Base-by-base conservation (phyloP, 2,113 vertebrate genomes). In the Thunnus maccoyii region DNA sequence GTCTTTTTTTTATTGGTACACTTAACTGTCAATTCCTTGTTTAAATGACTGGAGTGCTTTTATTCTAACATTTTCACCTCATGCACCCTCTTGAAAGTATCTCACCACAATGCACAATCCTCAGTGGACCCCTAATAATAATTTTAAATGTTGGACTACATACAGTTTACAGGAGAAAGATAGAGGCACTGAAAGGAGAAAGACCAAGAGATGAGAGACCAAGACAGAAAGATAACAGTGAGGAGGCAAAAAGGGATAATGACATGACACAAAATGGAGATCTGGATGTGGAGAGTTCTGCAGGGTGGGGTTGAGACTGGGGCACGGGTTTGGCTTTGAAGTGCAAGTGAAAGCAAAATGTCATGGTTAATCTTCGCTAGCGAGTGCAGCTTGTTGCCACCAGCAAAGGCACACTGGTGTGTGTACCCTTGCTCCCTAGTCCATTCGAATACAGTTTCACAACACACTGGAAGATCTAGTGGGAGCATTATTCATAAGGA, bases 321-420 rank as follows among this genome's bases (percentile, higher is more conserved):
- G 68, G 12, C 72, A 75, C 6, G 20, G 67, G 41, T 68, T 72
- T 73, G 50, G 64, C 84, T 89, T 90, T 89, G 84, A 90, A 88
- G 84, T 83, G 74, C 80, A 89, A 89, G 62, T 62, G 72, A 85
- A 82, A 85, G 75, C 76, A 80, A 68, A 88, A 85, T 78, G 85
- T 88, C 87, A 86, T 67, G 47, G 17, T 72, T 88, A 83, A 90
- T 92, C 78, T 88, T 61, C 41, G 52, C 71, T 14, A 55, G 66
- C 4, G 16, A 75, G 61, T 3, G 3, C 64, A 66, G 70, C 76
- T 83, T 68, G 61, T 72, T 30, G 80, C 80, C 79, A 84, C 44
- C 54, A 83, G 88, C 78, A 71, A 88, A 85, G 55, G 65, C 76
- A 81, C 48, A 50, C 4, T 58, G 41, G 56, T 65, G 66, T 48